These are phyloP conservation scores for Porites lutea DNA, from an alignment of 64 coral and sea anemone species.

Conservation along the genomic window DNA sequence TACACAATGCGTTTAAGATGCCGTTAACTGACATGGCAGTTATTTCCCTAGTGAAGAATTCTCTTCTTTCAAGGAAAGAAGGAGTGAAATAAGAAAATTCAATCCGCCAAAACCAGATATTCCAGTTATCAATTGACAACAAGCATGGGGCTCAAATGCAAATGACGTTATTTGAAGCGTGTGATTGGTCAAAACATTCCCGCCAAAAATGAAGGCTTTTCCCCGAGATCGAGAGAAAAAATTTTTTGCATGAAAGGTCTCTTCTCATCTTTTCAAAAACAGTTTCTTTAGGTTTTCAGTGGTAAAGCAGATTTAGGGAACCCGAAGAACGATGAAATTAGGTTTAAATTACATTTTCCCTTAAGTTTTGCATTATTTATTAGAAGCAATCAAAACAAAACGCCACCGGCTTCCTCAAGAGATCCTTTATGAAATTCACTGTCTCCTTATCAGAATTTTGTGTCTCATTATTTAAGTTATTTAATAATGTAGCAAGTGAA, in stretches of 20 bases:
- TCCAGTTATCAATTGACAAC: neutral
- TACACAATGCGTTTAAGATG: slow-evolving; percentile 19
- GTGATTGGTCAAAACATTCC: slow-evolving; percentile 34
- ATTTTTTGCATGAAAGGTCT: neutral
- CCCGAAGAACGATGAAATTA: neutral
- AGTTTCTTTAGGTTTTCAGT: neutral
- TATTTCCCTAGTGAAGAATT: neutral
- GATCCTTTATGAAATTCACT: too few relatives aligned
- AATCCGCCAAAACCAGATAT: slow-evolving; percentile 4
- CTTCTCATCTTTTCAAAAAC: neutral
- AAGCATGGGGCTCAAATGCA: neutral
- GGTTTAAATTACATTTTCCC: neutral
- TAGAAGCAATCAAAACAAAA: slow-evolving; percentile 10
- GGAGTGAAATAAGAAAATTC: neutral
- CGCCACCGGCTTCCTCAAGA: too few relatives aligned
- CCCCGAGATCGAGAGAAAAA: neutral
- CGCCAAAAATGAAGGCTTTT: slow-evolving; percentile 34
- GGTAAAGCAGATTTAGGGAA: neutral
- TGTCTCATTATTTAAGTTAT: too few relatives aligned
- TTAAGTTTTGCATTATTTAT: slow-evolving; percentile 35
- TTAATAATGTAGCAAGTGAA: too few relatives aligned
- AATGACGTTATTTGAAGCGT: slow-evolving; percentile 32
- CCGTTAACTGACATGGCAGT: slow-evolving; percentile 22
- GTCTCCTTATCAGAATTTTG: too few relatives aligned
- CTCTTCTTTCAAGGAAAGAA: neutral